phyloP scores from a whole-genome alignment of 2,888 invertebrate species.

The Invenusta paracnida region DNA sequence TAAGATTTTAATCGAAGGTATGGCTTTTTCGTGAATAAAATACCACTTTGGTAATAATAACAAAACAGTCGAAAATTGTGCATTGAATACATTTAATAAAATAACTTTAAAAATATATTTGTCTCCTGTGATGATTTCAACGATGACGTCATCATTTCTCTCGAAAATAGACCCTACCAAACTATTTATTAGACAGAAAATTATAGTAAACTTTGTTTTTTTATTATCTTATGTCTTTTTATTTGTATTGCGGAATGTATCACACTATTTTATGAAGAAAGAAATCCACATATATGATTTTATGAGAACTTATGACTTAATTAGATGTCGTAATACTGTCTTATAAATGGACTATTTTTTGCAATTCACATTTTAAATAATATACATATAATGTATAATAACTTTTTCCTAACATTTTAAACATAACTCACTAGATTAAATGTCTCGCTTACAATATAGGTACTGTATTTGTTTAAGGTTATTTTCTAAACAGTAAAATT shows the following conservation, averaged over 20 bases:
- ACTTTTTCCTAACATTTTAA: background rate
- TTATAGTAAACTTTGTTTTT: no score
- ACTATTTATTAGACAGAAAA: no score
- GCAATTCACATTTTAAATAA: background rate
- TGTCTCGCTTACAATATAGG: background rate
- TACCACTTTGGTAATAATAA: no score
- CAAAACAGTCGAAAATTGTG: no score
- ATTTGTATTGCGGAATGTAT: background rate
- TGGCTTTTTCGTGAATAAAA: no score
- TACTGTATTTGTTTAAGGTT: background rate
- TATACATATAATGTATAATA: background rate
- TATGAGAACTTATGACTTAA: background rate
- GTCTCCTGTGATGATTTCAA: no score
- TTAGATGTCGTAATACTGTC: background rate
- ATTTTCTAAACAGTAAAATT: background rate
- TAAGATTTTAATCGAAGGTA: no score
- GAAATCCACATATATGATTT: background rate
- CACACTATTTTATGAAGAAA: background rate
- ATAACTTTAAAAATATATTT: no score
- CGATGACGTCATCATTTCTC: no score
- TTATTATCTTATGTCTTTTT: background rate
- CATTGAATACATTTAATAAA: no score
- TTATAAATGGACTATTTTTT: background rate
- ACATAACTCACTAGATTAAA: background rate
- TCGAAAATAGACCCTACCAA: no score